Evolutionary conservation across 2,888 invertebrate genomes (phyloP).

Genomic region (Thysanoteuthis rhombus): DNA sequence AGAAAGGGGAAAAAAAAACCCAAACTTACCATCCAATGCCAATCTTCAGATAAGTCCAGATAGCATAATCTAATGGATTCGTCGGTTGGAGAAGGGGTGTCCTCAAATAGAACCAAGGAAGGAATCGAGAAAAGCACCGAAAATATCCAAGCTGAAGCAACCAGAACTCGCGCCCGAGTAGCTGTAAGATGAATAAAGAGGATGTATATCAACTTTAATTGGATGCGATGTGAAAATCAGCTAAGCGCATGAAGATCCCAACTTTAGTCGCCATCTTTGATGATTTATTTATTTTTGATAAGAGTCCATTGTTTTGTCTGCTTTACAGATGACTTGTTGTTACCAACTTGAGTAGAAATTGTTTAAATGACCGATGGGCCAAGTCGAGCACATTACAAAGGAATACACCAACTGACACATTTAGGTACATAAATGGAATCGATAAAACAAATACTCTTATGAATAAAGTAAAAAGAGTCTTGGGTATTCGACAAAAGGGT

Average conservation of each 20-base stretch:
- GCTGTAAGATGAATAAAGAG: slow-evolving; percentile 42
- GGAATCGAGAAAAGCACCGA: slow-evolving; percentile 58
- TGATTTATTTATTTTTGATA: too few relatives aligned
- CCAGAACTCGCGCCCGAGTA: slow-evolving; percentile 53
- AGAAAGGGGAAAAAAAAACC: background rate
- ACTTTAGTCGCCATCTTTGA: background rate
- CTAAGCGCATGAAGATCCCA: background rate
- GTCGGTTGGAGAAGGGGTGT: slow-evolving; percentile 36
- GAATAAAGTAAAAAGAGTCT: too few relatives aligned
- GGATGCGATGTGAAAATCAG: background rate
- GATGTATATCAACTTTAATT: background rate
- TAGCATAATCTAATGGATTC: slow-evolving; percentile 46
- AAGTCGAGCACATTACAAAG: too few relatives aligned
- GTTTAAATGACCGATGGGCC: too few relatives aligned
- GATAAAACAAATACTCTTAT: too few relatives aligned
- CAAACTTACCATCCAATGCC: slow-evolving; percentile 54
- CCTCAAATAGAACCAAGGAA: slow-evolving; percentile 43
- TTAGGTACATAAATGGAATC: too few relatives aligned
- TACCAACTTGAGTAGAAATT: too few relatives aligned
- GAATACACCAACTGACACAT: too few relatives aligned
- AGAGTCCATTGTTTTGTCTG: too few relatives aligned
- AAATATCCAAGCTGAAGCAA: slow-evolving; percentile 54
- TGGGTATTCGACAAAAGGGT: too few relatives aligned
- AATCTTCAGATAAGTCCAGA: slow-evolving; percentile 44
- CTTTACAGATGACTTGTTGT: too few relatives aligned